phyloP scores from a whole-genome alignment of 1,140 invertebrate species.

The Phortica variegata region DNA sequence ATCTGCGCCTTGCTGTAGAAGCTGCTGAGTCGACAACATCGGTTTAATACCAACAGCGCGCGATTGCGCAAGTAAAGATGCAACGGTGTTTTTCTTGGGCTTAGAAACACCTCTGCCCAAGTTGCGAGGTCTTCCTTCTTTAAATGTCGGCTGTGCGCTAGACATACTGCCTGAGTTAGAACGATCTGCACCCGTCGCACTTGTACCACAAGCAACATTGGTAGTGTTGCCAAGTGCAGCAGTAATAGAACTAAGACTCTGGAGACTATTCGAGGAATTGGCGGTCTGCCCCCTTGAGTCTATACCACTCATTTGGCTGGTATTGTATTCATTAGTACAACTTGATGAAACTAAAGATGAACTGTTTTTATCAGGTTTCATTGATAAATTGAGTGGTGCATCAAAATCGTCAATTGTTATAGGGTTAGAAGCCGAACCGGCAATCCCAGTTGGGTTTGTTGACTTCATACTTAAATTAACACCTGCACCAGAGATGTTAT shows the following conservation, averaged over 20 bases:
- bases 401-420: slow-evolving; percentile 65
- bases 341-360: no score
- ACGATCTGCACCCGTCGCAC: slow-evolving; percentile 18
- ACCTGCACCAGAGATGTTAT: slow-evolving; percentile 27
- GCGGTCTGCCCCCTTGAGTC: no score
- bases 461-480: slow-evolving; percentile 50
- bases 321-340: no score
- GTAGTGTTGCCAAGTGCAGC: slow-evolving; percentile 47
- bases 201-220: slow-evolving; percentile 34
- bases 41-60: slow-evolving; percentile 70
- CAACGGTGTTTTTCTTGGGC: slow-evolving; percentile 89
- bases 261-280: slow-evolving; percentile 36
- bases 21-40: slow-evolving; percentile 61
- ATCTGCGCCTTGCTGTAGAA: slow-evolving; percentile 57
- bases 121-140: slow-evolving; percentile 77
- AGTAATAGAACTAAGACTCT: slow-evolving; percentile 56
- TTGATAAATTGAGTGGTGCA: slow-evolving; percentile 76
- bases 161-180: slow-evolving; percentile 28
- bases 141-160: slow-evolving; percentile 40
- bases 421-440: slow-evolving; percentile 52
- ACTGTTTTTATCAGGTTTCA: slow-evolving; percentile 65
- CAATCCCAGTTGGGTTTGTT: slow-evolving; percentile 34
- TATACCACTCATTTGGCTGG: no score
- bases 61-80: slow-evolving; percentile 80
- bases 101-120: slow-evolving; percentile 81